phyloP scores from a whole-genome alignment of 2,113 vertebrate species.

The Hypomesus transpacificus region DNA sequence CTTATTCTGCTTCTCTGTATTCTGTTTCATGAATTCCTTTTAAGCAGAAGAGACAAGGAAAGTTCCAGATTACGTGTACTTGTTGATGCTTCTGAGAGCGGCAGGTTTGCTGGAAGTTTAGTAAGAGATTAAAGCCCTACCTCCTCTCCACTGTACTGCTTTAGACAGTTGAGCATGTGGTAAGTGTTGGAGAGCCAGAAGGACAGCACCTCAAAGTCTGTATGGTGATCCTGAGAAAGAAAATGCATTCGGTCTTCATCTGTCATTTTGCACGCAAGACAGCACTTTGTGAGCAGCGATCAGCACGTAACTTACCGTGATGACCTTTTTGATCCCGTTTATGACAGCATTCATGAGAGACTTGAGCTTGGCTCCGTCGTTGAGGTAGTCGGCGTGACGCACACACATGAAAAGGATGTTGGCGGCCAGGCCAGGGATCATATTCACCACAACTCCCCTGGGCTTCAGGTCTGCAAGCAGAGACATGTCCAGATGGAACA shows the following conservation, averaged over 20 bases:
- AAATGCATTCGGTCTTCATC: too few species aligned
- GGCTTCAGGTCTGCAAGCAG: slow-evolving; percentile 83
- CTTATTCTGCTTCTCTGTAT: slow-evolving; percentile 83
- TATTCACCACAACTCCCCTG: slow-evolving; percentile 88
- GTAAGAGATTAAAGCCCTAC: slow-evolving; percentile 60
- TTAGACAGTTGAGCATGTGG: slow-evolving; percentile 92
- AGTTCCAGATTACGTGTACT: not conserved
- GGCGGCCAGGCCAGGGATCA: slow-evolving; percentile 87
- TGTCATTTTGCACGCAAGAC: too few species aligned
- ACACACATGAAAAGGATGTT: slow-evolving; percentile 95
- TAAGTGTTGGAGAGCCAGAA: slow-evolving; percentile 95
- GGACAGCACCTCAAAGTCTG: slow-evolving; percentile 88
- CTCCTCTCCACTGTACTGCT: slow-evolving; percentile 98
- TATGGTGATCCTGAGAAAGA: slow-evolving; percentile 72
- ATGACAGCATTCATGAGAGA: slow-evolving; percentile 85
- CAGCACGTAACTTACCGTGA: slow-evolving; percentile 72
- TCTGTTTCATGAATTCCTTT: slow-evolving; percentile 91
- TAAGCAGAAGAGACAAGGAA: slow-evolving; percentile 3
- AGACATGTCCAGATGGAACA: too few species aligned
- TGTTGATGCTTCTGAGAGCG: not conserved
- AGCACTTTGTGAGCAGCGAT: too few species aligned
- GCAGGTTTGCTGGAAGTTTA: not conserved
- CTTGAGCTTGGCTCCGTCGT: slow-evolving; percentile 83
- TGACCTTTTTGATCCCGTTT: slow-evolving; percentile 81
- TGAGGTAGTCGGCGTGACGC: slow-evolving; percentile 87